Evolutionary conservation across 2,113 vertebrate genomes (phyloP), one percentile per base, ranked within the genome.

Genomic region (Hippocampus abdominalis): DNA sequence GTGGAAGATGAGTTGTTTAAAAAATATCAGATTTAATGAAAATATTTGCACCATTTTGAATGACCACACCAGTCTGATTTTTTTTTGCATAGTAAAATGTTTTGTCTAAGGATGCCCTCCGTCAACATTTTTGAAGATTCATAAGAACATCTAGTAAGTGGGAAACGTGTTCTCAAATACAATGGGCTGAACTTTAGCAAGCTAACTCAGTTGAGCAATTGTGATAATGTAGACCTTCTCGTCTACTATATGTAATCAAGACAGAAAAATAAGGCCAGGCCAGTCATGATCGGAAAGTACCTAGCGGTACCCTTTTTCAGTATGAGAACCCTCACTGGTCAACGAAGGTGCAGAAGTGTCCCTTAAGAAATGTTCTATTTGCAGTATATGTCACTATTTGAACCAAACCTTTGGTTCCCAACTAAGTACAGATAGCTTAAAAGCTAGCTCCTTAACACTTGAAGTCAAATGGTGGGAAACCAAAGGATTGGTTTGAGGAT

Each of bases 401-500:
- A 84, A 90, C 86, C 91, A 91, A 91, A 87, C 88, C 86, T 90
- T 88, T 91, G 90, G 90, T 92, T 91, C 86, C 84, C 71, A 62
- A 66, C 32, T 36, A 36, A 36, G 32, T 36, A 68, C 27, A 60
- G 49, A 36, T 44, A 42, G 44, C 1, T n/a, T 53, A 23, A 29
- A 65, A 75, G 13, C 27, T 25, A 23, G 15, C 27, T 72, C 70
- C 53, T 67, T 67, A 25, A 40, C 21, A 36, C 23, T 32, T 32
- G 1, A 72, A 59, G 27, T 57, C 42, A 36, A 69, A 11, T 61
- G 27, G 61, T 60, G 81, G 81, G 84, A 79, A 91, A 92, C 81
- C 88, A 92, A 90, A 90, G 86, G 91, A 91, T 92, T 89, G 91
- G 88, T 89, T 89, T 75, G 39, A 75, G 72, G 54, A 64, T 76